Percentiles rank a stretch among this genome's conserved stretches.
Conservation (phyloP, 2,113 vertebrate genomes). For the Indri indri region DNA sequence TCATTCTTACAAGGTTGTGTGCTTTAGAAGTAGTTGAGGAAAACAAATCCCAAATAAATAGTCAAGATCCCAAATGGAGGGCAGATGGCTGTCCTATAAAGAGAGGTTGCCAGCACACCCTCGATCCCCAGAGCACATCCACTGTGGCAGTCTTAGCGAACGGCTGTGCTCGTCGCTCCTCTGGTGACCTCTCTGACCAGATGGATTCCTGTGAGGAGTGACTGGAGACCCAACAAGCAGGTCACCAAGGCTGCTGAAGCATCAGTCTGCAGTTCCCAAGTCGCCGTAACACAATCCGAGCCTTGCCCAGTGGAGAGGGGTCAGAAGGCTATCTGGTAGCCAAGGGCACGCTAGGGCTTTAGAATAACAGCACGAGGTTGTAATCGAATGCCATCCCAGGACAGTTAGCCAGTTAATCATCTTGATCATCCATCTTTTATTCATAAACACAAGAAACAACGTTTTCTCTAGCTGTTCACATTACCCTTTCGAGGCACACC, state of each 20-base stretch:
- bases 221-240: neutral
- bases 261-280: conserved; percentile 51
- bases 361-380: neutral
- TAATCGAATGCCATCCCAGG: neutral
- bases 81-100: neutral
- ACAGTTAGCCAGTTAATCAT: conserved; percentile 26
- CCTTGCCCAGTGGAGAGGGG: neutral
- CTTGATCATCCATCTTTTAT: conserved; percentile 46
- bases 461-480: neutral
- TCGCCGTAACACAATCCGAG: conserved; percentile 21
- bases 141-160: neutral
- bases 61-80: neutral
- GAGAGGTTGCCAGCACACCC: neutral
- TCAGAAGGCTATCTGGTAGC: conserved; percentile 51
- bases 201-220: neutral
- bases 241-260: neutral
- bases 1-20: neutral
- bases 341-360: conserved; percentile 27
- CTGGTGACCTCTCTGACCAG: neutral
- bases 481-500: neutral
- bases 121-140: neutral
- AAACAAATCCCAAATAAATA: conserved; percentile 35
- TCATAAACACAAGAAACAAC: neutral
- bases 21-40: neutral
- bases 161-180: neutral